Conservation (phyloP, 2,888 invertebrate species). For the Macrophya alboannulata region DNA sequence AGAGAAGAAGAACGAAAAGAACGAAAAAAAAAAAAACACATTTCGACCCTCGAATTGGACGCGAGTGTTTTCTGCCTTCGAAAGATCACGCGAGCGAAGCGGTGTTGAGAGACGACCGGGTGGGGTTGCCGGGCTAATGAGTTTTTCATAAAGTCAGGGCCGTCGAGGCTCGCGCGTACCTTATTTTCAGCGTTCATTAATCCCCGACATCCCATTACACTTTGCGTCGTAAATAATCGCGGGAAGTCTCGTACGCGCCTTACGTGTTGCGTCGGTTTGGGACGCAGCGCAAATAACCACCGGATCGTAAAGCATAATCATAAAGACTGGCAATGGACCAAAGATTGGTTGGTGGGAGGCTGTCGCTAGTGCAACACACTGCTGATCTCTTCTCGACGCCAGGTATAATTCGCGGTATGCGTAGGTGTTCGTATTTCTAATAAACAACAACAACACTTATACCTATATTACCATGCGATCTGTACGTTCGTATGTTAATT, state of each 20-base stretch:
- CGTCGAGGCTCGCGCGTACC: conserved; percentile 50
- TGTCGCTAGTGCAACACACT: conserved; percentile 27
- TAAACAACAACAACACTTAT: conserved; percentile 39
- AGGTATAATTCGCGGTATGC: neutral
- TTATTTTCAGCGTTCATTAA: conserved; percentile 75
- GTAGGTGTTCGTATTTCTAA: conserved; percentile 48
- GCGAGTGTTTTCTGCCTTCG: conserved; percentile 39
- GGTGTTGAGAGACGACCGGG: conserved; percentile 37
- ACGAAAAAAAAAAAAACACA: neutral
- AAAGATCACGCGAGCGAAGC: conserved; percentile 48
- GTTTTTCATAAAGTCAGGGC: conserved; percentile 57
- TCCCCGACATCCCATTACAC: conserved; percentile 76
- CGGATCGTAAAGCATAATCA: conserved; percentile 72
- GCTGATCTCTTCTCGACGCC: conserved; percentile 38
- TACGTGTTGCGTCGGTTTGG: conserved; percentile 65
- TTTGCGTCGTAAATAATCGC: conserved; percentile 74
- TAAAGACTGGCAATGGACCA: conserved; percentile 64
- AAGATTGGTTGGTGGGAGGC: conserved; percentile 57
- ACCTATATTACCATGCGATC: neutral
- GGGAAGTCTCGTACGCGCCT: conserved; percentile 64
- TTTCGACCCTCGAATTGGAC: conserved; percentile 33
- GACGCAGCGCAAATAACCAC: conserved; percentile 60
- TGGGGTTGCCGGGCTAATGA: conserved; percentile 54
- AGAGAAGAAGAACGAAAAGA: neutral
- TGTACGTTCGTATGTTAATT: conserved; percentile 35